These are phyloP conservation scores for Lagopus leucura DNA, from an alignment of 2,113 vertebrate genomes.

Conservation along the genomic window DNA sequence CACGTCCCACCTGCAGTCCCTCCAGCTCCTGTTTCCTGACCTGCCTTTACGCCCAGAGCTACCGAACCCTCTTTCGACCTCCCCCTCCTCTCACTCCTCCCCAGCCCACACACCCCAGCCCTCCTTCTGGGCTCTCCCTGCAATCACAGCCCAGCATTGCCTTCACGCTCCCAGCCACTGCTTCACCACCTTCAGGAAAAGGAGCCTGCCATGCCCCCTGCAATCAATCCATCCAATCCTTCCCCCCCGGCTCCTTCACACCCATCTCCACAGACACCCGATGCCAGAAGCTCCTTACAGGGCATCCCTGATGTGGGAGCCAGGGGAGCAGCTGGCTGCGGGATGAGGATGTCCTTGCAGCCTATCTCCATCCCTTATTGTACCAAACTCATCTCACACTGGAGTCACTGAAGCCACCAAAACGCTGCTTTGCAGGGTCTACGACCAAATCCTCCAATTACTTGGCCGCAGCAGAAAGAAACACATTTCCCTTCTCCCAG, in stretches of 20 bases:
- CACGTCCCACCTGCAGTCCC: constrained; percentile 26
- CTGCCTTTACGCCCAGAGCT: constrained; percentile 3
- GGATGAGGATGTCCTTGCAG: not conserved
- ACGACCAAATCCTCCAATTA: not conserved
- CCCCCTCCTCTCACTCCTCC: not conserved
- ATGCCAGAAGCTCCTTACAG: not conserved
- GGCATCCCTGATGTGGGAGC: not conserved
- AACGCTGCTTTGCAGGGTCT: not conserved
- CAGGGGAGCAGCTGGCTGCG: too few species aligned
- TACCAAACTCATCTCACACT: rapidly evolving
- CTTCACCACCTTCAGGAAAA: not conserved
- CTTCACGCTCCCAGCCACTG: not conserved
- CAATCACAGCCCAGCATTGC: not conserved
- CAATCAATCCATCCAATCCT: not conserved
- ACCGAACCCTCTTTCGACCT: constrained; percentile 32
- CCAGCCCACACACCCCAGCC: constrained; percentile 8
- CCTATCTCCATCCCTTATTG: not conserved
- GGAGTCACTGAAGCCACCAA: not conserved
- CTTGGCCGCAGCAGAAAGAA: not conserved
- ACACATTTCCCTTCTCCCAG: not conserved
- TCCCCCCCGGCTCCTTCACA: not conserved
- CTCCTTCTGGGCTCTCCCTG: constrained; percentile 2
- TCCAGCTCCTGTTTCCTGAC: constrained; percentile 41
- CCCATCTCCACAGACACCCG: not conserved
- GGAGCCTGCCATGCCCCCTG: not conserved